Conservation (phyloP, 2,113 vertebrate species). For the Perognathus longimembris region DNA sequence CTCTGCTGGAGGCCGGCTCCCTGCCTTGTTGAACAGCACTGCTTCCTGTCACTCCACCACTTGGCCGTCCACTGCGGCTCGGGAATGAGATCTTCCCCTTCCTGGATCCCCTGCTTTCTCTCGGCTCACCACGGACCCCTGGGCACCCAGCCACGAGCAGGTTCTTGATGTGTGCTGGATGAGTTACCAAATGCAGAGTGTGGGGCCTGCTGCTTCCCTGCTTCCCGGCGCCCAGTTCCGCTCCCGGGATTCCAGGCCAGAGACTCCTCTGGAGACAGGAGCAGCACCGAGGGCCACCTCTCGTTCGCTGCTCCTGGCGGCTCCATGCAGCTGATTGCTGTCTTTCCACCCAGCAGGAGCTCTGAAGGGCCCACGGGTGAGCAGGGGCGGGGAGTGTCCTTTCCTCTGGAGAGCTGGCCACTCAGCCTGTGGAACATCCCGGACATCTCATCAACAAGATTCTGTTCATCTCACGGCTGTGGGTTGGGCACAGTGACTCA, state of each 20-base stretch:
- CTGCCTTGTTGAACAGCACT: background rate
- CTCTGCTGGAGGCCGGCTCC: background rate
- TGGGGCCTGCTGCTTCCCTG: background rate
- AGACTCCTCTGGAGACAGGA: background rate
- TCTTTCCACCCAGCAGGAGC: background rate
- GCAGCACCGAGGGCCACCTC: no score
- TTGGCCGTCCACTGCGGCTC: background rate
- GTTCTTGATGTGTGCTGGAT: background rate
- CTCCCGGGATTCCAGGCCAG: background rate
- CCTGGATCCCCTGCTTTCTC: background rate
- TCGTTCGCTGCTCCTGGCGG: background rate
- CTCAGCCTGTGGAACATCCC: background rate
- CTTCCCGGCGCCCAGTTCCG: background rate
- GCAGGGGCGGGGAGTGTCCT: background rate
- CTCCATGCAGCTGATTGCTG: rapidly evolving
- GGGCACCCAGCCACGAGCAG: background rate
- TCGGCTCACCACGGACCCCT: background rate
- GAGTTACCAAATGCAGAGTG: background rate
- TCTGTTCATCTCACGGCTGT: background rate
- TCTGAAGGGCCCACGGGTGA: background rate
- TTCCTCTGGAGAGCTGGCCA: background rate
- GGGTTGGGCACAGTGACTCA: no score
- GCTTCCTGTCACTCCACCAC: background rate
- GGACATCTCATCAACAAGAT: background rate
- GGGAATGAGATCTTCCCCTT: background rate